Evolutionary conservation across 2,113 vertebrate genomes (phyloP), one percentile per base, ranked within the genome.

Genomic region (Phasianus colchicus): DNA sequence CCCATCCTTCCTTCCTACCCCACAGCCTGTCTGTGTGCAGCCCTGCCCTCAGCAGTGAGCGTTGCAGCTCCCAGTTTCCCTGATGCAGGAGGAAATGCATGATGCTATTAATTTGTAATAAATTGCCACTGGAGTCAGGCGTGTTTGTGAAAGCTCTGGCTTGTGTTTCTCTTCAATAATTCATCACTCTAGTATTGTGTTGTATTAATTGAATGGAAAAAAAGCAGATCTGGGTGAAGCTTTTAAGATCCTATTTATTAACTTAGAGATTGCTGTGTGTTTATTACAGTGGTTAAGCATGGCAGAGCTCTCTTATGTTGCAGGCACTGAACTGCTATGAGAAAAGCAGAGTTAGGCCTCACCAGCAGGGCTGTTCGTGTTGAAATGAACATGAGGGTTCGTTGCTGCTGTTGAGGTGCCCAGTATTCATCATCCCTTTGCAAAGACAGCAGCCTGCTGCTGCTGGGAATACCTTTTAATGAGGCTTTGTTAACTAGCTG

Each of bases 161-260:
- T 96, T 66, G 6, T 74, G 14, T 96, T 95, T 95, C 96, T 60
- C 70, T 43, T 96, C 80, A 95, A 95, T 96, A 96, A 96, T 96
- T 95, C 63, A 95, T 89, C 12, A 20, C 64, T 60, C 43, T 71
- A 55, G 57, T 72, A 34, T 63, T 75, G 91, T 50, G 42, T 82
- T 88, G 8, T 72, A 48, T 83, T 95, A 93, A 94, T 85, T 70
- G 83, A 38, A 95, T 61, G 92, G 91, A 78, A 71, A 71, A 87
- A 87, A 70, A 90, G 43, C 73, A 50, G 86, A 77, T 57, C 65
- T 30, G 20, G 84, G 54, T n/a, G 30, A 66, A 93, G 92, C 88
- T 84, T 88, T 96, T 74, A 88, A 66, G 69, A 29, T 72, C 36
- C 75, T 67, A 30, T 95, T 94, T 94, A 91, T 95, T 93, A 78